phyloP scores from a whole-genome alignment of 2,113 vertebrate genomes.

The Cochlearius cochlearius region DNA sequence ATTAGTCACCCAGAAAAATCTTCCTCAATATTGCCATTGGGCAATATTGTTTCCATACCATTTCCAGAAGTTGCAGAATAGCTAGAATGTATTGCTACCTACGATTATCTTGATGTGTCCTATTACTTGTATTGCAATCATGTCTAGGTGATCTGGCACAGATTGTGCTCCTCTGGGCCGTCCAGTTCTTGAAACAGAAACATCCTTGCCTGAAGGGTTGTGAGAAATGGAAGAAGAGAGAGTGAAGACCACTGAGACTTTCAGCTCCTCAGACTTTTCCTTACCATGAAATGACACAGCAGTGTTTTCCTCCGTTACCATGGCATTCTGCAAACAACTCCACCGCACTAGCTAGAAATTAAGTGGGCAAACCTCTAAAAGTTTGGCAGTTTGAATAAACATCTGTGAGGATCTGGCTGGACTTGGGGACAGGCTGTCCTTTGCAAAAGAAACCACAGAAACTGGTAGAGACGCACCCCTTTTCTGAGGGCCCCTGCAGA shows the following conservation, averaged over 20 bases:
- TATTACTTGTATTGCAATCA: background rate
- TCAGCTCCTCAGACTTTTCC: background rate
- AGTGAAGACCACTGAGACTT: background rate
- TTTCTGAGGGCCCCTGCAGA: background rate
- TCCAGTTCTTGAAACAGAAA: background rate
- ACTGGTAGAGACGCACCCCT: background rate
- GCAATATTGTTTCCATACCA: background rate
- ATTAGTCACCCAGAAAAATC: background rate
- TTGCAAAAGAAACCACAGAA: slow-evolving; percentile 36
- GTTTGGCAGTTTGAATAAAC: slow-evolving; percentile 32
- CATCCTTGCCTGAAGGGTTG: background rate
- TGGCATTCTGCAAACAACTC: background rate
- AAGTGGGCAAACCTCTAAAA: slow-evolving; percentile 19
- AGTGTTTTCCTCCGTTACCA: slow-evolving; percentile 18
- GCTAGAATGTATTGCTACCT: background rate
- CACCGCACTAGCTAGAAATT: background rate
- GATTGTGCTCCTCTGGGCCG: background rate
- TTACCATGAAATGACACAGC: background rate
- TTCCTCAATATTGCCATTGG: background rate
- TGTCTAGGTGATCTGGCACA: background rate
- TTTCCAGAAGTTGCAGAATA: background rate
- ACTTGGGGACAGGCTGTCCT: background rate
- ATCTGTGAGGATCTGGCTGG: slow-evolving; percentile 1
- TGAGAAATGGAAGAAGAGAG: background rate
- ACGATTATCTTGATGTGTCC: background rate